Percentiles rank a stretch among this genome's conserved stretches.
phyloP scores from a whole-genome alignment of 2,113 vertebrate genomes.

The Origma solitaria region DNA sequence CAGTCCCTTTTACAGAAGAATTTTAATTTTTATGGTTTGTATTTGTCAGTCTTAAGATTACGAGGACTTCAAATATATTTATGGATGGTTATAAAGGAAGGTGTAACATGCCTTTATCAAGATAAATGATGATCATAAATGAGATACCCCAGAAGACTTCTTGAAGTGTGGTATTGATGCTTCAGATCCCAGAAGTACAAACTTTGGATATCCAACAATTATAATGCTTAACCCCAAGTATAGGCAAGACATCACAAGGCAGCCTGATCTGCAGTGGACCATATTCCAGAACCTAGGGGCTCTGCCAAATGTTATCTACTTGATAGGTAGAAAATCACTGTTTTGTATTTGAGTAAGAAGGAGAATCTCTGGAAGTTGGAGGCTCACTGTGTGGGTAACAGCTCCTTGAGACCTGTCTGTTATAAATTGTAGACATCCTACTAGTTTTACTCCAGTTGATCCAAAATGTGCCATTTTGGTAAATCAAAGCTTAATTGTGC shows the following conservation, averaged over 20 bases:
- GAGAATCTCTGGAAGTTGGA: neutral
- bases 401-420: neutral
- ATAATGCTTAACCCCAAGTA: neutral
- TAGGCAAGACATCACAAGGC: neutral
- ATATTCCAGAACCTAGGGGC: neutral
- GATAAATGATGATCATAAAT: neutral
- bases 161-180: neutral
- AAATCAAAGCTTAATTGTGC: neutral
- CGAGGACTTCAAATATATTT: neutral
- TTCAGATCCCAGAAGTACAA: neutral
- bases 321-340: neutral
- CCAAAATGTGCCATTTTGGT: neutral
- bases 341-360: neutral
- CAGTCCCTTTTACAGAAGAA: neutral
- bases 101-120: neutral
- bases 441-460: neutral
- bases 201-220: neutral
- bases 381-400: neutral
- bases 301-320: neutral
- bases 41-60: neutral
- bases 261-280: neutral
- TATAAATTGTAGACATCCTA: neutral
- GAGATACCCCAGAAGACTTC: neutral
- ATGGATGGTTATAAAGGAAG: neutral
- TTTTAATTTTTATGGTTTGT: neutral